phyloP scores from a whole-genome alignment of 2,888 invertebrate genomes.

The Eustalomyia histrio region DNA sequence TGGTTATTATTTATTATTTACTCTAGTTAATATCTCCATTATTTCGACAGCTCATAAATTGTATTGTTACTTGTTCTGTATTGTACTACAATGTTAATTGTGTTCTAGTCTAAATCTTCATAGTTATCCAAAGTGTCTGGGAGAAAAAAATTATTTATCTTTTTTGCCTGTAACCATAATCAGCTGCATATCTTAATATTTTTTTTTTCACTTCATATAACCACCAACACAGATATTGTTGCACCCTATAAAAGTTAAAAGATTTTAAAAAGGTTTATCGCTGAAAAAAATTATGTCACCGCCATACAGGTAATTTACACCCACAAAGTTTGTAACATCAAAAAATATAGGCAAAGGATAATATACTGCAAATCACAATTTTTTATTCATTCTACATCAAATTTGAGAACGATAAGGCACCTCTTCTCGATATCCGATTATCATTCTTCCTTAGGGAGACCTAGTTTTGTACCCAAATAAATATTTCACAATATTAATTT shows the following conservation, averaged over 20 bases:
- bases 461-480: too few relatives aligned
- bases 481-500: too few relatives aligned
- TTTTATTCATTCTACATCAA: too few relatives aligned
- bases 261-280: too few relatives aligned
- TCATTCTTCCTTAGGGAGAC: too few relatives aligned
- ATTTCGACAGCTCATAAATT: slow-evolving; percentile 17
- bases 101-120: neutral
- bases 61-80: neutral
- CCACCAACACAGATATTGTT: neutral
- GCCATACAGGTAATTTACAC: too few relatives aligned
- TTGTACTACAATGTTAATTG: neutral
- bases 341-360: too few relatives aligned
- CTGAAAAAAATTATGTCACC: too few relatives aligned
- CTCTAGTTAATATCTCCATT: slow-evolving; percentile 24
- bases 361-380: too few relatives aligned
- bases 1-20: slow-evolving; percentile 17
- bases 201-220: neutral
- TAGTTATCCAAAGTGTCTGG: slow-evolving; percentile 6
- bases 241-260: neutral
- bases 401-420: too few relatives aligned
- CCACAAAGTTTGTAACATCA: too few relatives aligned
- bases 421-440: too few relatives aligned
- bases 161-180: slow-evolving; percentile 13
- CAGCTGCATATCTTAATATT: slow-evolving; percentile 26
- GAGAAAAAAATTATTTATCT: neutral